A percentile compares a stretch with the other conserved stretches of the same genome.
These are phyloP conservation scores for Cerastoderma edule DNA, from an alignment of 2,888 invertebrate genomes.

Conservation along the genomic window DNA sequence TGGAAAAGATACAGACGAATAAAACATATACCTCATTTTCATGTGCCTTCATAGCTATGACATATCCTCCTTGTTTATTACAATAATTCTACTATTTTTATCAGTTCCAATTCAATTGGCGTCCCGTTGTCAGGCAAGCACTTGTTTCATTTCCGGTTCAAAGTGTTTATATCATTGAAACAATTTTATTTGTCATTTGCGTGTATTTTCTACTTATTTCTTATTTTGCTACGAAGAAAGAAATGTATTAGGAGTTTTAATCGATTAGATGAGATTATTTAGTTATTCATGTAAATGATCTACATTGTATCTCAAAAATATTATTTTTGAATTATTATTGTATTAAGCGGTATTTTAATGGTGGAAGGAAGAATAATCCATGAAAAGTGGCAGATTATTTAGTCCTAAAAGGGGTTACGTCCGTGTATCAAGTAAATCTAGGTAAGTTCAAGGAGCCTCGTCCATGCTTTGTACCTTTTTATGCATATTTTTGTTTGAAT, in stretches of 20 bases:
- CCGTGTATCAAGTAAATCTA: slow-evolving; percentile 51
- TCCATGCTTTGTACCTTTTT: no score
- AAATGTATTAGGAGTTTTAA: no score
- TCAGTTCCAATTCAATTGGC: slow-evolving; percentile 35
- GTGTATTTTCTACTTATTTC: no score
- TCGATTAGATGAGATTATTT: no score
- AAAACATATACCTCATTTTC: slow-evolving; percentile 54
- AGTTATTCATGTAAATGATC: no score
- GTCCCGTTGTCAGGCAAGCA: slow-evolving; percentile 70
- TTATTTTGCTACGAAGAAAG: no score
- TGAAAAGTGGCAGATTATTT: slow-evolving; percentile 53
- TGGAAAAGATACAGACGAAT: neutral
- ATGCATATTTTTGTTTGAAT: no score
- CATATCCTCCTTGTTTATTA: slow-evolving; percentile 32
- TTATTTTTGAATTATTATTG: slow-evolving; percentile 22
- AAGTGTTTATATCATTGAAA: slow-evolving; percentile 47
- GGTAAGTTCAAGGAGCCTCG: slow-evolving; percentile 17
- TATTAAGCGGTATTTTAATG: slow-evolving; percentile 47
- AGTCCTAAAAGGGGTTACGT: slow-evolving; percentile 55
- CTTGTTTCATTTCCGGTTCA: slow-evolving; percentile 59
- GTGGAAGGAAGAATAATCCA: slow-evolving; percentile 53
- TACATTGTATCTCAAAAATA: no score
- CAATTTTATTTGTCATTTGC: no score
- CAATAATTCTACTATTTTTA: neutral
- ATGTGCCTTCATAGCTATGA: slow-evolving; percentile 59